Percentiles rank a stretch among this genome's conserved stretches.
Evolutionary conservation across 2,113 vertebrate species (phyloP).

Genomic region (Vulpes vulpes): DNA sequence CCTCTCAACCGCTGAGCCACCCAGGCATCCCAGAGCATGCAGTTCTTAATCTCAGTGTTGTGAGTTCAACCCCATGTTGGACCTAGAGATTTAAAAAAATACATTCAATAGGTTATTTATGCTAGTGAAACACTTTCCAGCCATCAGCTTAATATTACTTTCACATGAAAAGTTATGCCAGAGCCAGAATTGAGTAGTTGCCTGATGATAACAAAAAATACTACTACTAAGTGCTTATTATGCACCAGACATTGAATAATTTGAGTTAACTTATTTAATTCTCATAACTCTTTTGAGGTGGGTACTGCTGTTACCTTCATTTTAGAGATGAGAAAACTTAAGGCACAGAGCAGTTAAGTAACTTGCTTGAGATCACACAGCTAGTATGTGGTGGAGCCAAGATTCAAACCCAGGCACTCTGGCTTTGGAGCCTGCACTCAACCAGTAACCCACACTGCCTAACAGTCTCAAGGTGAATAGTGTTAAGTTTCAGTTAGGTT

Average conservation of each 20-base stretch:
- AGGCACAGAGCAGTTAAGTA: slow-evolving; percentile 43
- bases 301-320: background rate
- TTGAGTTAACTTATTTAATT: slow-evolving; percentile 57
- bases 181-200: background rate
- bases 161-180: slow-evolving; percentile 35
- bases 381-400: slow-evolving; percentile 2
- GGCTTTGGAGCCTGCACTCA: background rate
- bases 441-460: background rate
- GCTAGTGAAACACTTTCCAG: slow-evolving; percentile 39
- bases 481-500: background rate
- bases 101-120: background rate
- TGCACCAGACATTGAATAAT: slow-evolving; percentile 44
- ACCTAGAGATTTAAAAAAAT: background rate
- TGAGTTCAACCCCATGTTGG: background rate
- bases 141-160: slow-evolving; percentile 14
- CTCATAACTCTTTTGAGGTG: slow-evolving; percentile 1
- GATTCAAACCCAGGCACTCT: background rate
- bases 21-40: background rate
- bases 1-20: no score
- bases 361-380: slow-evolving; percentile 40
- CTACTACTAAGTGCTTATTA: slow-evolving; percentile 28
- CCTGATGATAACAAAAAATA: slow-evolving; percentile 12
- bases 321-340: slow-evolving; percentile 57
- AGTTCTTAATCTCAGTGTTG: background rate
- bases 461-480: background rate